Evolutionary conservation across 2,888 invertebrate genomes (phyloP).

Genomic region (Acanthopleura granulata): DNA sequence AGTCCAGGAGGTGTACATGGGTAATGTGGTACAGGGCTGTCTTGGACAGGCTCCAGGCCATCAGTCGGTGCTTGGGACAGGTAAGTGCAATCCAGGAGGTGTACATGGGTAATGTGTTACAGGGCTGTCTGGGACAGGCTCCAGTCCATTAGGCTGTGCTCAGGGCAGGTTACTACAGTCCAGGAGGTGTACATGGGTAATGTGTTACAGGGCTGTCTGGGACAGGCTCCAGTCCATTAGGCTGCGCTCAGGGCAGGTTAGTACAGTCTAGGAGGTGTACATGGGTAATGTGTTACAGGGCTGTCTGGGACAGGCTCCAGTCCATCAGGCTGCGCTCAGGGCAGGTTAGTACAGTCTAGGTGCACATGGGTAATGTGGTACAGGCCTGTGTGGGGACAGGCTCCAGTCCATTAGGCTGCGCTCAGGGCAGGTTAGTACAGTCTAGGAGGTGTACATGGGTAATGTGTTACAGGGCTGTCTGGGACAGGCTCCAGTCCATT

Average conservation of each 20-base stretch:
- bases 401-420: slow-evolving; percentile 95
- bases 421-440: slow-evolving; percentile 91
- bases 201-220: slow-evolving; percentile 81
- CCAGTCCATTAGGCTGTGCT: slow-evolving; percentile 96
- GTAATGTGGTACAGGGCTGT: slow-evolving; percentile 78
- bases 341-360: slow-evolving; percentile 82
- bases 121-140: slow-evolving; percentile 89
- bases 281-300: slow-evolving; percentile 81
- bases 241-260: slow-evolving; percentile 92
- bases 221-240: slow-evolving; percentile 98
- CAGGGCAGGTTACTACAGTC: slow-evolving; percentile 81
- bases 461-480: too few species aligned
- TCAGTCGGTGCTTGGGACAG: slow-evolving; percentile 94
- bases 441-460: too few species aligned
- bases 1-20: slow-evolving; percentile 84
- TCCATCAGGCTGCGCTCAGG: slow-evolving; percentile 93
- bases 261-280: slow-evolving; percentile 80
- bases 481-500: too few species aligned
- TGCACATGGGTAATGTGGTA: slow-evolving; percentile 80
- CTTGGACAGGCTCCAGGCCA: slow-evolving; percentile 96
- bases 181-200: slow-evolving; percentile 85
- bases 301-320: slow-evolving; percentile 92
- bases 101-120: slow-evolving; percentile 79
- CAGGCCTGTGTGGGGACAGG: slow-evolving; percentile 90
- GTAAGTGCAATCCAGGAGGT: slow-evolving; percentile 80